Evolutionary conservation across 2,888 invertebrate species (phyloP).

Genomic region (Smittia sp.): DNA sequence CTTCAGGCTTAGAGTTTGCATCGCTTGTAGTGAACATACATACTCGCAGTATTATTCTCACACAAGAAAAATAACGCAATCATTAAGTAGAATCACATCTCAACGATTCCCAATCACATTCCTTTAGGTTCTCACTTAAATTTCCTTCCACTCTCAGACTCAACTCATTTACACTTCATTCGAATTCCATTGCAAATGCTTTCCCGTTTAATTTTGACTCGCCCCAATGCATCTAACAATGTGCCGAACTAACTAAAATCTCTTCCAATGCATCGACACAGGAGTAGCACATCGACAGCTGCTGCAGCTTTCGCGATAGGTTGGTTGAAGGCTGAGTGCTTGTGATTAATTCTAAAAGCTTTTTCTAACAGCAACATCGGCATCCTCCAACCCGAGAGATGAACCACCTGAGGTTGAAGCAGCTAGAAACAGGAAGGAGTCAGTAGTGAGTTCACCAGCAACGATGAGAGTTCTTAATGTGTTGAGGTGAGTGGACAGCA

Average conservation of each 20-base stretch:
- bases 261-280: conserved; percentile 52
- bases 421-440: conserved; percentile 62
- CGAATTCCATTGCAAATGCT: conserved; percentile 27
- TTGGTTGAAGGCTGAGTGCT: neutral
- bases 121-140: too few species aligned
- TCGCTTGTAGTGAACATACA: too few species aligned
- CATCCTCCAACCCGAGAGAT: conserved; percentile 77
- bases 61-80: too few species aligned
- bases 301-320: conserved; percentile 83
- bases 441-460: conserved; percentile 86
- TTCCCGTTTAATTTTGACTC: conserved; percentile 11
- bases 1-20: too few species aligned
- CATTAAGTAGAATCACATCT: too few species aligned
- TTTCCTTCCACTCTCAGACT: too few species aligned
- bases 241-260: conserved; percentile 53
- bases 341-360: neutral
- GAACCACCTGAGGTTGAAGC: conserved; percentile 51
- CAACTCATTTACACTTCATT: conserved; percentile 25
- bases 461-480: conserved; percentile 91
- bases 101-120: too few species aligned
- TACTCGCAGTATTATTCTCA: too few species aligned
- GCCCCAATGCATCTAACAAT: conserved; percentile 38
- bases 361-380: conserved; percentile 67
- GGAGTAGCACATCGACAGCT: conserved; percentile 82
- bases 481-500: conserved; percentile 56